Conservation (phyloP, 2,888 invertebrate genomes). For the Ormyrus nitidulus region DNA sequence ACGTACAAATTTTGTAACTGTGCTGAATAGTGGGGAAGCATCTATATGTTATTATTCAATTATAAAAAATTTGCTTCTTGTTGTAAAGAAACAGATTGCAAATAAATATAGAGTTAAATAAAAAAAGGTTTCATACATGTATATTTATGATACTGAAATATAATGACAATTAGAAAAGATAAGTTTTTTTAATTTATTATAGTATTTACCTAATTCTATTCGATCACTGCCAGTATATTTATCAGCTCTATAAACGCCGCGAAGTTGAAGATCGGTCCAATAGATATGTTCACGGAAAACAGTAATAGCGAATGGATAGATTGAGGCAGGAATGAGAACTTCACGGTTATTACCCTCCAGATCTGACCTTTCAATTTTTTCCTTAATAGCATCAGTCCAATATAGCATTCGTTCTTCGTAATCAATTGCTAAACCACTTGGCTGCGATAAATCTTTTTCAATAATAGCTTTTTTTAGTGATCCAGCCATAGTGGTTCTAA, state of each 20-base stretch:
- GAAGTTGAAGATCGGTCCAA: constrained; percentile 95
- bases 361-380: constrained; percentile 95
- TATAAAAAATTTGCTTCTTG: no score
- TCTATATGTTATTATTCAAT: no score
- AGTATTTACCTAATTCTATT: constrained; percentile 82
- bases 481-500: constrained; percentile 96
- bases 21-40: no score
- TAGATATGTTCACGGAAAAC: constrained; percentile 94
- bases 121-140: no score
- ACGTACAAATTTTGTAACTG: no score
- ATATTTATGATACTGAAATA: no score
- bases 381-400: constrained; percentile 97
- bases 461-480: constrained; percentile 92
- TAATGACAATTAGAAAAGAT: background rate
- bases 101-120: no score
- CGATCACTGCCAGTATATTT: constrained; percentile 97
- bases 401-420: constrained; percentile 94
- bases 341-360: constrained; percentile 92
- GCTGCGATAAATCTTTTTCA: constrained; percentile 93
- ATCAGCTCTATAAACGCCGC: constrained; percentile 97
- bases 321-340: constrained; percentile 90
- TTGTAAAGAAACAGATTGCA: no score
- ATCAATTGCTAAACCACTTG: constrained; percentile 96
- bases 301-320: constrained; percentile 96
- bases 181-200: background rate